Evolutionary conservation across 30 jellyfish, hydroid and myxozoan species (phyloP).

Genomic region (Phacellophora camtschatica): DNA sequence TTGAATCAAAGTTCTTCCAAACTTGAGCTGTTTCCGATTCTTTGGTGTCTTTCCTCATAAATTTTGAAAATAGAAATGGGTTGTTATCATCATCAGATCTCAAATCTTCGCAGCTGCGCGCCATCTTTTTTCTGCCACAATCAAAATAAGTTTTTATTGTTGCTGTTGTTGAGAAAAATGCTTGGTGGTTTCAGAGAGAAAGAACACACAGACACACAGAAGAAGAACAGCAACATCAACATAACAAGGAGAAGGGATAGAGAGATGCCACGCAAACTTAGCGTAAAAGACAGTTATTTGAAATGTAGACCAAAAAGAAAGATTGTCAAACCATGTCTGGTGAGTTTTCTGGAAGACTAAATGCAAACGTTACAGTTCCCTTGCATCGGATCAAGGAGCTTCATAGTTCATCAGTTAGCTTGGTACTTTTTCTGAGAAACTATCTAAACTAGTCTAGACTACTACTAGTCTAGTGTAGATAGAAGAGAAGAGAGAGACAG

Average conservation of each 20-base stretch:
- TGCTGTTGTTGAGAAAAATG: no score
- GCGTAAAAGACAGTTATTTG: slow-evolving; percentile 4
- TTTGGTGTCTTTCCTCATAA: slow-evolving; percentile 35
- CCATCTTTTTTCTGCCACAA: slow-evolving; percentile 30
- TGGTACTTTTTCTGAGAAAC: no score
- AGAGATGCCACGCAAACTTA: not conserved
- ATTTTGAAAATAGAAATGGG: slow-evolving; percentile 71
- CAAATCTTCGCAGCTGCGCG: slow-evolving; percentile 72
- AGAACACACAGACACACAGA: no score
- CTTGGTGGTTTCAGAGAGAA: no score
- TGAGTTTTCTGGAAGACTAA: not conserved
- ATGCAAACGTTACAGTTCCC: no score
- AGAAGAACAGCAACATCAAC: no score
- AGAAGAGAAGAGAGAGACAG: no score
- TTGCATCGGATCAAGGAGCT: no score
- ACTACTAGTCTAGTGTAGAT: no score
- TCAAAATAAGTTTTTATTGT: not conserved
- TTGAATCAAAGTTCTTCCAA: slow-evolving; percentile 47
- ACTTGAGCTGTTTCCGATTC: slow-evolving; percentile 27
- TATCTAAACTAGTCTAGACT: no score
- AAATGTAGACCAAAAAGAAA: slow-evolving; percentile 55
- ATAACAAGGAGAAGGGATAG: no score
- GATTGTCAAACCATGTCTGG: slow-evolving; percentile 59
- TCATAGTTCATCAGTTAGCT: no score
- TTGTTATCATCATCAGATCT: slow-evolving; percentile 37